Conservation (phyloP, 2,113 vertebrate genomes). For the Chunga burmeisteri region DNA sequence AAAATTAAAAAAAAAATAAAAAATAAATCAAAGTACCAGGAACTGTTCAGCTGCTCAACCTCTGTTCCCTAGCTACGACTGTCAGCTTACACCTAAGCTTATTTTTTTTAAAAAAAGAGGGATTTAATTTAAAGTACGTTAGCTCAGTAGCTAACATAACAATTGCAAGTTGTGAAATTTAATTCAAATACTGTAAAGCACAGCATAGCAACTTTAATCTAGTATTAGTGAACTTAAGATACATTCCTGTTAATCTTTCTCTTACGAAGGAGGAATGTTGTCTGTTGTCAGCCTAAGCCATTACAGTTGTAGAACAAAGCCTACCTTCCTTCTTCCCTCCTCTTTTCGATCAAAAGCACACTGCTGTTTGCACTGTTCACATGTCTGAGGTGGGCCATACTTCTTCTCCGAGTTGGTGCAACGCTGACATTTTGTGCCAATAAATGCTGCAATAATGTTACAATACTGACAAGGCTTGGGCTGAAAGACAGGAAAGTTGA, state of each 20-base stretch:
- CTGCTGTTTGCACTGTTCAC: constrained; percentile 97
- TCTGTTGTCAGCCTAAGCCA: not conserved
- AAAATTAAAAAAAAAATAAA: not conserved
- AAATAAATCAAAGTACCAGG: not conserved
- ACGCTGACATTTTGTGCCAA: constrained; percentile 97
- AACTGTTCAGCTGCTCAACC: not conserved
- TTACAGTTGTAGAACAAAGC: not conserved
- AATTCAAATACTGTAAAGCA: not conserved
- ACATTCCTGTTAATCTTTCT: not conserved
- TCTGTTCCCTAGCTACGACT: not conserved
- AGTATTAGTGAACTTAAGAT: not conserved
- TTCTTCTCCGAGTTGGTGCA: constrained; percentile 99
- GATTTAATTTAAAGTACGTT: not conserved
- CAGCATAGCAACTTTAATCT: not conserved
- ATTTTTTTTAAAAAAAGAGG: not conserved
- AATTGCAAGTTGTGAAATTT: not conserved
- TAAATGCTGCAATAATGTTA: constrained; percentile 99
- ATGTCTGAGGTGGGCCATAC: constrained; percentile 94
- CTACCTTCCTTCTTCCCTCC: constrained; percentile 95
- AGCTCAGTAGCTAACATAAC: not conserved
- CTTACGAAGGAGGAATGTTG: not conserved
- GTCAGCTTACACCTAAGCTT: not conserved
- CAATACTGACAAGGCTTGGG: constrained; percentile 99
- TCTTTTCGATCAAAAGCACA: constrained; percentile 99
- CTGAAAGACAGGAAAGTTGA: constrained; percentile 69